Evolutionary conservation across 2,797 vertebrate species (phyloP), one percentile per base, ranked within the genome.

Genomic region (Choloepus didactylus): DNA sequence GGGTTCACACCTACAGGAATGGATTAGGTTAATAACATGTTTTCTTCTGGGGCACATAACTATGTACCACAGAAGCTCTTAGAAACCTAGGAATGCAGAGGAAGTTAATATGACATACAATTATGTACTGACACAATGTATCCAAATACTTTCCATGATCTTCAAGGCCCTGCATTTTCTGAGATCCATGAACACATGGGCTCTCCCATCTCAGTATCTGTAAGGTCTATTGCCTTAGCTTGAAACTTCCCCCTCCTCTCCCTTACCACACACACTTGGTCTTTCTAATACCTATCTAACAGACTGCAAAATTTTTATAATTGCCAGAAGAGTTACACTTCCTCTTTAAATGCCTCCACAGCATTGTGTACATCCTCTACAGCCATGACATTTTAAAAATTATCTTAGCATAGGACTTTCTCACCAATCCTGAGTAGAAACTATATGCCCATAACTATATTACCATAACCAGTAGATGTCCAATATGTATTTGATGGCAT

Each of bases 341-440:
- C 59, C 59, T 21, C 80, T 64, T 49, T 41, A 82, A 54, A 88
- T 16, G 19, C 2, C 11, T 51, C 11, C 10, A 31, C 0, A 54
- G 44, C 3, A 67, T 12, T 5, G 19, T 72, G 9, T 9, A 5
- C 49, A n/a, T 69, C 25, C 66, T 62, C 93, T 49, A 94, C 27
- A 51, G 23, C n/a, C 18, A 2, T 23, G 44, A 72, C 14, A 79
- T 44, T 87, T 86, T 23, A 7, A 49, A 87, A 41, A 81, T 38
- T 87, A 49, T 93, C 59, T 70, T 66, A 66, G 38, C 3, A 3
- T 25, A 89, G n/a, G 14, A 35, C 82, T 64, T 95, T 56, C 56
- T 84, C 35, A 70, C 10, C 80, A 66, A 62, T 77, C 91, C 62
- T 69, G 59, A 41, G n/a, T 4, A 79, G 56, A 91, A 90, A 85